These are phyloP conservation scores for Drosophila prostipennis DNA, from an alignment of 2,888 invertebrate species.

Conservation along the genomic window DNA sequence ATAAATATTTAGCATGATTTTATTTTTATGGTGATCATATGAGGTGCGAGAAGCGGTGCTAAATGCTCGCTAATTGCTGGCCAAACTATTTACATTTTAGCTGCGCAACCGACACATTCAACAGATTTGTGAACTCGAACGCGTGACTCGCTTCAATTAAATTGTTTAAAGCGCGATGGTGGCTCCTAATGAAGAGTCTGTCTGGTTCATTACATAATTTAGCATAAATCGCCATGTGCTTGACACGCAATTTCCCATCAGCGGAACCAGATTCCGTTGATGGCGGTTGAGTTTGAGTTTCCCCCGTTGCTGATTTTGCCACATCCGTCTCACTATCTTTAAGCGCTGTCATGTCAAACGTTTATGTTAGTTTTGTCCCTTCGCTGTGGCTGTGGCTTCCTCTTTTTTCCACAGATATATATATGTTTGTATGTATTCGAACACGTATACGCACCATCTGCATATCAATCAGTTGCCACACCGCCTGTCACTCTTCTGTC, in stretches of 20 bases:
- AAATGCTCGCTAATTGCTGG: conserved; percentile 40
- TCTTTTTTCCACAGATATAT: conserved; percentile 34
- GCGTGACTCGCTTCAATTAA: conserved; percentile 42
- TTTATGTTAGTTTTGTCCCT: conserved; percentile 41
- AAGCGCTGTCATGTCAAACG: conserved; percentile 43
- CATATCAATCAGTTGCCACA: conserved; percentile 77
- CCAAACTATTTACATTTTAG: conserved; percentile 18
- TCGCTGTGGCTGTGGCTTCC: too few species aligned
- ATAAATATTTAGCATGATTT: conserved; percentile 13
- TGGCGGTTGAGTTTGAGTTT: conserved; percentile 1
- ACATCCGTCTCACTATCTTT: conserved; percentile 44
- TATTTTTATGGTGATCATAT: conserved; percentile 35
- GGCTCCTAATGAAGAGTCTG: conserved; percentile 26
- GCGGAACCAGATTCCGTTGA: conserved; percentile 21
- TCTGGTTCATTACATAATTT: conserved; percentile 49
- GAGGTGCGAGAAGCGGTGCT: conserved; percentile 39
- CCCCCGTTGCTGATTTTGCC: conserved; percentile 11
- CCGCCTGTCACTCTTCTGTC: conserved; percentile 68
- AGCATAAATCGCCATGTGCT: conserved; percentile 53
- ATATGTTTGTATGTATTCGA: background rate
- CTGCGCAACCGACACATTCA: conserved; percentile 5
- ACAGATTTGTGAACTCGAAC: conserved; percentile 14
- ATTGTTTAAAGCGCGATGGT: conserved; percentile 21
- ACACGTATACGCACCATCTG: conserved; percentile 49
- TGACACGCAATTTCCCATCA: conserved; percentile 20